A percentile compares a stretch with the other conserved stretches of the same genome.
phyloP scores from a whole-genome alignment of 1,140 invertebrate genomes.

The Panonychus citri region DNA sequence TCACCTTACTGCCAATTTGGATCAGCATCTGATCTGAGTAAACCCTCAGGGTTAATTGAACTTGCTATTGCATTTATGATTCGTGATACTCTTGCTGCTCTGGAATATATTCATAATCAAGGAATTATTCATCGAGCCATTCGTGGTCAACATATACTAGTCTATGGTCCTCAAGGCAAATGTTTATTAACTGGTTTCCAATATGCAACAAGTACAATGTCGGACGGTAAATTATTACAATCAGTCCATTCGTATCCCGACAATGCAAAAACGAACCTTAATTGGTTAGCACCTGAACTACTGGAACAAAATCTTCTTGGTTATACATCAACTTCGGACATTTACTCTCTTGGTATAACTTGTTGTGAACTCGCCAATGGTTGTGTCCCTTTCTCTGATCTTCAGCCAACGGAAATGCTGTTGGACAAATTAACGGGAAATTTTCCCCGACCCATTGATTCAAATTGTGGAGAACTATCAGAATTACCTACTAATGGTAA shows the following conservation, averaged over 20 bases:
- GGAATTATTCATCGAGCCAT: conserved; percentile 53
- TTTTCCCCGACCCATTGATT: conserved; percentile 48
- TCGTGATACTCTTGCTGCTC: conserved; percentile 44
- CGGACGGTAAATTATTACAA: conserved; percentile 39
- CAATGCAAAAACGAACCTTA: conserved; percentile 40
- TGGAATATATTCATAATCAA: conserved; percentile 59
- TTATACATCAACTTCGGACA: conserved; percentile 66
- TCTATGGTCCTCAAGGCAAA: conserved; percentile 37
- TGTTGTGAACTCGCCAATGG: conserved; percentile 75
- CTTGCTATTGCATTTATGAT: conserved; percentile 50
- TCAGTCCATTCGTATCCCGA: conserved; percentile 47
- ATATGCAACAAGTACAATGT: conserved; percentile 43
- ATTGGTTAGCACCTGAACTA: conserved; percentile 75
- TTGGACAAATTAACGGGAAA: conserved; percentile 62
- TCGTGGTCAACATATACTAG: conserved; percentile 37
- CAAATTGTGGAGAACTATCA: conserved; percentile 33
- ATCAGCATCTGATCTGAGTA: conserved; percentile 5
- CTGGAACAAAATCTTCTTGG: conserved; percentile 67
- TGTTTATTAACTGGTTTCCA: conserved; percentile 48
- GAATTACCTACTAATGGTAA: background rate
- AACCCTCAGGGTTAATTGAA: conserved; percentile 48
- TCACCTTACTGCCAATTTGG: conserved; percentile 28
- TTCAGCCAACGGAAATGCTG: conserved; percentile 59
- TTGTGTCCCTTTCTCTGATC: conserved; percentile 53
- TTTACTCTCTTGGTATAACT: conserved; percentile 66